Evolutionary conservation across 1,140 invertebrate genomes (phyloP), one percentile per base, ranked within the genome.

Genomic region (Cardiocondyla obscurior): DNA sequence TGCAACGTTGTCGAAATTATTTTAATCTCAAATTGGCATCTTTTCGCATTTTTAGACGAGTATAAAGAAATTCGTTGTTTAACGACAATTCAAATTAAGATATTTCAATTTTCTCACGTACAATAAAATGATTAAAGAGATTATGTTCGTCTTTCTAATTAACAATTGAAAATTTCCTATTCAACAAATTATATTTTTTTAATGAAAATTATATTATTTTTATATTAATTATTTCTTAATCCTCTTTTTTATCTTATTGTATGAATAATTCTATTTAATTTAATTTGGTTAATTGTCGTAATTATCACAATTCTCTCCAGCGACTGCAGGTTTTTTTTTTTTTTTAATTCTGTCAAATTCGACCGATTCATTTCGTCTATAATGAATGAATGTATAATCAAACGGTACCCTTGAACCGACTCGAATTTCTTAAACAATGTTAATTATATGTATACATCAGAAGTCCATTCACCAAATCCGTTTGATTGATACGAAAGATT

Each of bases 331-430:
- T 49, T 77, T n/a, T n/a, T n/a, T n/a, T n/a, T n/a, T n/a, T n/a
- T n/a, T n/a, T 51, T 64, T 16, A 36, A 53, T 28, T 7, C 0
- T 60, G 30, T 16, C 25, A 16, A 1, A 8, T 16, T 3, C 12
- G 39, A 58, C 12, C 25, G 64, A 55, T 51, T 72, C 30, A 39
- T 58, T 51, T 28, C 67, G 22, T 4, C 28, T 44, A 16, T 73
- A 55, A 73, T 72, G 73, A 58, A 81, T 73, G 53, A 58, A 73
- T 28, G 39, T 49, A 14, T 81, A 73, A 81, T 81, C 53, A 16
- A 81, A 70, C 12, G 14, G 49, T 58, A 73, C 14, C 53, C 77
- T 81, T 81, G 77, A 58, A 81, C 28, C 36, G 25, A 28, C 8
- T 7, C 39, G 36, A 44, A n/a, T 46, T 22, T 19, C 5, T 36